Evolutionary conservation across 2,888 invertebrate species (phyloP), one percentile per base, ranked within the genome.

Genomic region (Lasioglossum oenotherae): DNA sequence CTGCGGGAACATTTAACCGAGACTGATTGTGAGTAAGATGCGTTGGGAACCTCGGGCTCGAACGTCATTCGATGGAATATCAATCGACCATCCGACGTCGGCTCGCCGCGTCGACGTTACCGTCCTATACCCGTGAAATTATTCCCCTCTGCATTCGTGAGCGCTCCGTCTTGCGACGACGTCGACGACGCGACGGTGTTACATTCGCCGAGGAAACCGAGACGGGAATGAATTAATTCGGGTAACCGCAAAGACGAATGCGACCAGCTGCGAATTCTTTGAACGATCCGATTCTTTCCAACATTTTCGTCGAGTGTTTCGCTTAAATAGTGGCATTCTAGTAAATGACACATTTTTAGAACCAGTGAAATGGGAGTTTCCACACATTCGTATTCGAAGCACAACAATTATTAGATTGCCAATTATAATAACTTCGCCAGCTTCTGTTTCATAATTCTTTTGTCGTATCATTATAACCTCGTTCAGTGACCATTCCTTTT

Each of bases 191-290:
- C 49, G 19, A 14, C 19, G 44, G 46, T 19, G 46, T 16, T 67
- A 57, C 41, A 46, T n/a, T 35, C 19, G 27, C 53, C 53, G 57
- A 49, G 49, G 31, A 67, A 60, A 76, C 71, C 60, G 69, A 80
- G 74, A 64, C 64, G 60, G 78, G 81, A 80, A 90, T 89, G 81
- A 77, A 90, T 90, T 90, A 90, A 90, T 79, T 77, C 60, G 5
- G 67, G 5, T 53, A 31, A 53, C 75, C 41, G 73, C 69, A 41
- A 35, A 38, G 79, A 57, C 23, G 77, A 82, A n/a, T 73, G 53
- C 10, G 69, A 35, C 35, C 53, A 4, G n/a, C 53, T n/a, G 10
- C 53, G 10, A 57, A 57, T 57, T 10, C n/a, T 10, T 53, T 4
- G 14, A 46, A 46, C 53, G 4, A 53, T 23, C 6, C 19, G 49